These are phyloP conservation scores for Galerucella pusilla DNA, from an alignment of 2,888 invertebrate genomes.

Conservation along the genomic window DNA sequence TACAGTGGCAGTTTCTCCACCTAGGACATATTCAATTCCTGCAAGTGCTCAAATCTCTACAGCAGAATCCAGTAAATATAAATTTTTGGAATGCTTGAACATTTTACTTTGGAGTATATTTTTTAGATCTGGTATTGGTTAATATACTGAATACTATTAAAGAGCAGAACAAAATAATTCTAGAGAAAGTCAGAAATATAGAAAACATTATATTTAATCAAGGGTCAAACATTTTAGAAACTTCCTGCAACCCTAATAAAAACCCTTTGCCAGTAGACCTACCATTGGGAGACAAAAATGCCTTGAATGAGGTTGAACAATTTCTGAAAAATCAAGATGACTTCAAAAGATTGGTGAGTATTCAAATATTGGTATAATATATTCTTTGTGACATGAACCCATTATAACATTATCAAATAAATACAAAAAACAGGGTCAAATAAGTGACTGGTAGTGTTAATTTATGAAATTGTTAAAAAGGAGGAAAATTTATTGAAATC, in stretches of 20 bases:
- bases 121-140: neutral
- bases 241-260: too few relatives aligned
- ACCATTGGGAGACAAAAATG: too few relatives aligned
- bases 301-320: neutral
- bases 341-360: neutral
- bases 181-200: neutral
- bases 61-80: too few relatives aligned
- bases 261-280: too few relatives aligned
- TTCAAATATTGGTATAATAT: neutral
- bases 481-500: neutral
- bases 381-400: neutral
- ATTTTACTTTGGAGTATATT: neutral
- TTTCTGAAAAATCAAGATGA: neutral
- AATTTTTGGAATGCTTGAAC: too few relatives aligned
- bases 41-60: too few relatives aligned
- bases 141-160: neutral
- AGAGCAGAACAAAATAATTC: neutral
- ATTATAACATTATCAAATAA: neutral
- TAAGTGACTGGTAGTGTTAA: too few relatives aligned
- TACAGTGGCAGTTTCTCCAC: too few relatives aligned
- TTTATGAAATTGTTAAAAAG: neutral
- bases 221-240: neutral
- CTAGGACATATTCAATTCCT: too few relatives aligned
- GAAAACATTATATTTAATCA: neutral
- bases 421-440: too few relatives aligned